These are phyloP conservation scores for Drosophila siamana DNA, from an alignment of 2,888 invertebrate genomes.

Conservation along the genomic window DNA sequence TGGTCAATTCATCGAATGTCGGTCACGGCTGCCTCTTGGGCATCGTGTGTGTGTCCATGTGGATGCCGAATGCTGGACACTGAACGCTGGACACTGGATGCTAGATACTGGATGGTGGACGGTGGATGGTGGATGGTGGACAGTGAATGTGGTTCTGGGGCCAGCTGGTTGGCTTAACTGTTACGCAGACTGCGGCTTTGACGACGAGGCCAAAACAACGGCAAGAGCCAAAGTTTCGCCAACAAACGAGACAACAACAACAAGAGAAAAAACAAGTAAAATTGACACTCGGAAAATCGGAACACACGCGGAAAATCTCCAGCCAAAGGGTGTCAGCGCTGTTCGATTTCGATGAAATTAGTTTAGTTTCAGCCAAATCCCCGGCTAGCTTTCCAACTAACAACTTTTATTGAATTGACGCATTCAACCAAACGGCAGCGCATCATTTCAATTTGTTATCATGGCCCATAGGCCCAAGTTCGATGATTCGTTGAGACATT, in stretches of 20 bases:
- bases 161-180: slow-evolving; percentile 37
- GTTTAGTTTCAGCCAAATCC: slow-evolving; percentile 58
- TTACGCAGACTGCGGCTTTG: slow-evolving; percentile 38
- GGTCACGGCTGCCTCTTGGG: slow-evolving; percentile 67
- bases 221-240: slow-evolving; percentile 45
- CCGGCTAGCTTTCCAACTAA: slow-evolving; percentile 28
- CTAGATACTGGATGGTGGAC: not conserved
- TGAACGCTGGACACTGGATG: not conserved
- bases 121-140: not conserved
- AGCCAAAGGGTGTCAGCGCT: slow-evolving; percentile 2
- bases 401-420: slow-evolving; percentile 48
- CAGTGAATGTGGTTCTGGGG: slow-evolving; percentile 8
- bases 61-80: not conserved
- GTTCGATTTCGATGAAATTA: slow-evolving; percentile 56
- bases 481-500: not conserved
- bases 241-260: slow-evolving; percentile 11
- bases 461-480: not conserved
- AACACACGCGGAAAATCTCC: slow-evolving; percentile 19
- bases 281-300: slow-evolving; percentile 14
- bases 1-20: slow-evolving; percentile 80
- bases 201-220: slow-evolving; percentile 19
- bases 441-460: slow-evolving; percentile 34
- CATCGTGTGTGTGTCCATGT: slow-evolving; percentile 10
- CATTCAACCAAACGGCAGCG: slow-evolving; percentile 16
- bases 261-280: not conserved